Evolutionary conservation across 2,888 invertebrate species (phyloP), one percentile per base, ranked within the genome.

Genomic region (Drosophila mimetica): DNA sequence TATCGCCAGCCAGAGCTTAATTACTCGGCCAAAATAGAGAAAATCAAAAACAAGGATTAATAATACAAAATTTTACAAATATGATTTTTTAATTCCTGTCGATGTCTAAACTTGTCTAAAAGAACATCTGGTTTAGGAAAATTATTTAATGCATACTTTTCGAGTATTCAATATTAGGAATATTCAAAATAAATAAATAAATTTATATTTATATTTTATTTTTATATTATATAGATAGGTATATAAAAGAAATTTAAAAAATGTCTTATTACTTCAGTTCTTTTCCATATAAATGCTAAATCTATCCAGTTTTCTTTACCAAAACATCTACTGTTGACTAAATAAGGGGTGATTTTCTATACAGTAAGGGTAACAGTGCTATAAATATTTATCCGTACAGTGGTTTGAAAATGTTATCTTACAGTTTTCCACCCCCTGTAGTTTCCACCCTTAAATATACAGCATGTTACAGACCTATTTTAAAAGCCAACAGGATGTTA

Each of bases 331-430:
- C 25, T 39, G 46, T 57, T 32, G 18, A 3, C 13, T 30, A 30
- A 13, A 18, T 14, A 4, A 42, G 58, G 47, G 20, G 58, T 47
- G 44, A 5, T 30, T 53, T 44, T 7, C 18, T n/a, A 46, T 46
- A 55, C 47, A 22, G 1, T 0, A 4, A 2, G 4, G 9, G 8
- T 14, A 28, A 22, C 37, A 32, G n/a, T 63, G 36, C 66, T 25
- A 66, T 66, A 66, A 66, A 48, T 36, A 14, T 5, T 39, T 66
- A 66, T 66, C 66, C 64, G 54, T 11, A 32, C 22, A 18, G 14
- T 46, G n/a, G 4, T 9, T 6, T 20, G 11, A 4, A 4, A 11
- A 9, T 36, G 14, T 36, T 36, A 36, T 2, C 36, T 14, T 2
- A n/a, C 14, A 14, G 6, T 16, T 36, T 36, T 36, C 14, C 36